Base-by-base conservation (phyloP, 2,888 invertebrate genomes). In the Phanerotoma sp. region DNA sequence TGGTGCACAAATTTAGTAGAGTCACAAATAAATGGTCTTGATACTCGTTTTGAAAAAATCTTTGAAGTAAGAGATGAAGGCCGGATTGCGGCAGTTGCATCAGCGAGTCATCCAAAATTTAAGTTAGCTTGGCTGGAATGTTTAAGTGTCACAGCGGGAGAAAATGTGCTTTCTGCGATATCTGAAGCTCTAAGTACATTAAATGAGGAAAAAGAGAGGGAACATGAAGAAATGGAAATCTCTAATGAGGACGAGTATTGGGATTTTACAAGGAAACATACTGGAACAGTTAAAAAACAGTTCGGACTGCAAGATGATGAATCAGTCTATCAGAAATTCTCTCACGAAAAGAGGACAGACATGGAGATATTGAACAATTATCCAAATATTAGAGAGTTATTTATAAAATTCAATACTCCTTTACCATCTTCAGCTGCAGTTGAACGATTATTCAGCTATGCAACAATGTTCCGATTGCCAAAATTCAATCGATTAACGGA, bases 51-150 rank as follows among this genome's bases (percentile, higher is more conserved):
- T n/a, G 20, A 22, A 15, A 21, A 48, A 11, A 28, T 52, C 11
- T 42, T 56, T n/a, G 21, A 41, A 15, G 7, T 52, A 13, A 18
- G 15, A 3, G 35, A 37, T n/a, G 48, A 40, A 48, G 56, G 44
- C 3, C 37, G 37, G 20, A 5, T 37, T 4, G 51, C 47, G 5
- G 44, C 48, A 15, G 20, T 56, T 10, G 51, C 56, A 16, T 22
- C 51, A 10, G 47, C 47, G 9, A 56, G 41, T 15, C 52, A 48
- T 28, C 48, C 51, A 10, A 45, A 35, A 42, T 56, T 52, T 10
- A 48, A 56, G 18, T 18, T 15, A 21, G 42, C 22, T 21, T 52
- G 48, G 52, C 37, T 56, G 30, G 11, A 30, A 3, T 30, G 10
- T 11, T 30, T 30, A 30, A 30, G 30, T 5, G 9, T n/a, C 5